Conservation (phyloP, 1,140 invertebrate genomes). For the Thereuonema tuberculata region DNA sequence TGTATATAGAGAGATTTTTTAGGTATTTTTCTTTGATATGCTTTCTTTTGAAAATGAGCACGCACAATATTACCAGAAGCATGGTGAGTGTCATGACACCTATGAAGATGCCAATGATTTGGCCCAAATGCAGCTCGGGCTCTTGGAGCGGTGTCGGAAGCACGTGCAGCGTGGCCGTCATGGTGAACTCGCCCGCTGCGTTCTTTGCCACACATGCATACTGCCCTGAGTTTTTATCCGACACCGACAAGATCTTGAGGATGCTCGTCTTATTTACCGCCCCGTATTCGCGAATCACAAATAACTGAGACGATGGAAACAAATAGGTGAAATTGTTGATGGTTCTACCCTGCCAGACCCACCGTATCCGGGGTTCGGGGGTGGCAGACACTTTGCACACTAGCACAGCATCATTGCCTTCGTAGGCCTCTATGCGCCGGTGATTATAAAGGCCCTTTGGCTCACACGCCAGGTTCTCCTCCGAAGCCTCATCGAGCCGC, state of each 20-base stretch:
- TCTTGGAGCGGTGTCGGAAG: constrained; percentile 17
- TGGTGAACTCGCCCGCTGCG: constrained; percentile 75
- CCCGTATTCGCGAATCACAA: constrained; percentile 63
- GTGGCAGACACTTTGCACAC: constrained; percentile 59
- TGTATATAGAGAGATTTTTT: background rate
- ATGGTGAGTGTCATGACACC: background rate
- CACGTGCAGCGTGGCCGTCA: constrained; percentile 76
- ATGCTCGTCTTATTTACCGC: constrained; percentile 54
- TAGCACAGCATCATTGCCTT: constrained; percentile 71
- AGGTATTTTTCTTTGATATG: background rate
- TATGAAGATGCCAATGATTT: background rate
- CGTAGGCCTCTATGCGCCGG: constrained; percentile 36
- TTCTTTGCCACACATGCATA: constrained; percentile 87
- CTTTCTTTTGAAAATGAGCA: background rate
- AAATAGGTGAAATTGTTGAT: constrained; percentile 54
- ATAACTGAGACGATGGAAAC: constrained; percentile 44
- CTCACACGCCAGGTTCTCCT: constrained; percentile 75
- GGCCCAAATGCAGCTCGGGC: background rate
- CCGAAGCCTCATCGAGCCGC: constrained; percentile 52
- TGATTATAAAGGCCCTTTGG: constrained; percentile 45
- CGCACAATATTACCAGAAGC: background rate
- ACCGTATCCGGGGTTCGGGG: constrained; percentile 64
- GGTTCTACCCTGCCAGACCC: constrained; percentile 71
- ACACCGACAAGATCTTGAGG: constrained; percentile 69
- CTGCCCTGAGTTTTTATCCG: constrained; percentile 71